Base-by-base conservation (phyloP, 2,113 vertebrate genomes). In the Gymnogyps californianus region DNA sequence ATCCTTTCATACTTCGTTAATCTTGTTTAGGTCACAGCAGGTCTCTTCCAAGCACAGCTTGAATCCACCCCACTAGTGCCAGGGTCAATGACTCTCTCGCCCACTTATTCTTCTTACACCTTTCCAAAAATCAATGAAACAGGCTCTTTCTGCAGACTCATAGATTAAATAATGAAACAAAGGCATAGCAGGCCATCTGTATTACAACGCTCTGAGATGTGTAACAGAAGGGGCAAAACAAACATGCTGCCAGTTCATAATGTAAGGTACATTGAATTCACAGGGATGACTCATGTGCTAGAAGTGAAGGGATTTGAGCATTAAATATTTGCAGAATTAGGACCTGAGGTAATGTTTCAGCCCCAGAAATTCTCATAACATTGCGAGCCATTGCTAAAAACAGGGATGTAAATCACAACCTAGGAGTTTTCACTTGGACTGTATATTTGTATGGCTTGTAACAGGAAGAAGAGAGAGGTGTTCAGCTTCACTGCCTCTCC, bases 71-170 rank as follows among this genome's bases (percentile, higher is more conserved):
- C 69, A 77, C 96, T 94, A 97, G 81, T 71, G 65, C 65, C 89
- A 82, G 38, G 88, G 95, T 96, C 96, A 93, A 93, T 74, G 91
- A 92, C 55, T 95, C 44, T 90, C 72, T 95, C 1, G 0, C 46
- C 71, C 46, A 69, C 84, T 97, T 92, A 83, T 6, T 83, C 64
- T 93, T 80, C 66, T 87, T 87, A 77, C 42, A 92, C 78, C 69
- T 86, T 96, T 86, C 90, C 86, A 89, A 82, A 97, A 94, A 97
- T 95, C 96, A 96, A 80, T 88, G 71, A 96, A 75, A 94, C 64
- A n/a, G 65, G 78, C 65, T 96, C 67, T 67, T 90, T 91, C 81
- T 92, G 77, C 86, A 93, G 75, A 49, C 66, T 90, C 52, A 92
- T 36, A 51, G 81, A 96, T 91, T 93, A 91, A 96, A 92, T 84